Evolutionary conservation across 2,113 vertebrate species (phyloP), one percentile per base, ranked within the genome.

Genomic region (Sander lucioperca): DNA sequence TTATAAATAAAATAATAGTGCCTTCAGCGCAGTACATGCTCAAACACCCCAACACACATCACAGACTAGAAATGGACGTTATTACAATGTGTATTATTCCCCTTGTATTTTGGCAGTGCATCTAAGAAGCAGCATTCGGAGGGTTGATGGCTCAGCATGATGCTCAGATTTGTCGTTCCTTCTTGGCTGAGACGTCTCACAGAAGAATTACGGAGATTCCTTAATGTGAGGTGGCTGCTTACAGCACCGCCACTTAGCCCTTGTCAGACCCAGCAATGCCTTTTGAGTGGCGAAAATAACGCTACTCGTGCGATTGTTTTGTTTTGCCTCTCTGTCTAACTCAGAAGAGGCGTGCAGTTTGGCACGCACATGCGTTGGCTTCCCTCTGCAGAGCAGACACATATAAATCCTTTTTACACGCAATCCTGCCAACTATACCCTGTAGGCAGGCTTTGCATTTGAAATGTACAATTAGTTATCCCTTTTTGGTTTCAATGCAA

Each of bases 391-490:
- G 84, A 91, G 88, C 86, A 88, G 86, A 93, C 91, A 85, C 77
- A 33, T 80, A 85, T 80, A 91, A 94, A 95, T 95, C 93, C 92
- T 86, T 86, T 43, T 92, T 92, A 90, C 87, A 89, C 67, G 74
- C 88, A 82, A 72, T 93, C 82, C 88, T 91, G 91, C 89, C 92
- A 93, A 93, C 87, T 84, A 43, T 89, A 69, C 89, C 93, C 91
- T 74, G 85, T 90, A 88, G 94, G 90, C 90, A 91, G 87, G 92
- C 90, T 94, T 95, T 94, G 92, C 94, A 94, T 94, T 91, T 90
- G 80, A 95, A 94, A 94, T 93, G 87, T 90, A 92, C 93, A 94
- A 95, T 95, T 94, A 93, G 92, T 88, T 93, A 90, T 91, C 93
- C 94, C 90, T 91, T 90, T 94, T 94, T 92, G 80, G 84, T 88